phyloP scores from a whole-genome alignment of 2,113 vertebrate genomes.

The Hemiprocne comata region DNA sequence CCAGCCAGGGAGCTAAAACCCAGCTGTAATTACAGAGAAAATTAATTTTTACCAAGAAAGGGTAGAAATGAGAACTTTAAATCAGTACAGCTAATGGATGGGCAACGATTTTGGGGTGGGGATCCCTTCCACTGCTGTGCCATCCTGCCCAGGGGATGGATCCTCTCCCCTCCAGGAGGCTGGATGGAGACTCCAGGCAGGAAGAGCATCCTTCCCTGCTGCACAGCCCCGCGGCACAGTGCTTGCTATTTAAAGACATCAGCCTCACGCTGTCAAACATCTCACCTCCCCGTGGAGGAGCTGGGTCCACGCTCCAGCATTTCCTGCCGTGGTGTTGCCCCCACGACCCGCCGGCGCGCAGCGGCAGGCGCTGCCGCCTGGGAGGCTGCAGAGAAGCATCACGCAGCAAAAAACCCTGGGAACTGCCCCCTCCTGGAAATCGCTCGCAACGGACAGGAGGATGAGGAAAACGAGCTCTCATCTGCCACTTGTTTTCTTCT shows the following conservation, averaged over 20 bases:
- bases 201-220: neutral
- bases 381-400: neutral
- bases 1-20: neutral
- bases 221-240: neutral
- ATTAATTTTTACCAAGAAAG: neutral
- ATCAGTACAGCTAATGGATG: neutral
- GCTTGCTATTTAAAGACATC: neutral
- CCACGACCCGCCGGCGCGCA: accelerated
- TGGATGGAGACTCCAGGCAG: neutral
- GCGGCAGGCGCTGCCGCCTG: neutral
- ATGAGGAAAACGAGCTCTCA: neutral
- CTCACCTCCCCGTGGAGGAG: neutral
- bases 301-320: accelerated
- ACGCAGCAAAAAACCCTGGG: neutral
- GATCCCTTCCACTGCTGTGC: neutral
- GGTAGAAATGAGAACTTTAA: neutral
- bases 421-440: slow-evolving; percentile 35
- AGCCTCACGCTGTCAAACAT: accelerated
- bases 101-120: neutral
- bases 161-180: neutral
- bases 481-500: neutral
- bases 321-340: neutral
- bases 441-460: neutral
- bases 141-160: neutral
- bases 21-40: neutral